Base-by-base conservation (phyloP, 2,113 vertebrate species). In the Taurulus bubalis region DNA sequence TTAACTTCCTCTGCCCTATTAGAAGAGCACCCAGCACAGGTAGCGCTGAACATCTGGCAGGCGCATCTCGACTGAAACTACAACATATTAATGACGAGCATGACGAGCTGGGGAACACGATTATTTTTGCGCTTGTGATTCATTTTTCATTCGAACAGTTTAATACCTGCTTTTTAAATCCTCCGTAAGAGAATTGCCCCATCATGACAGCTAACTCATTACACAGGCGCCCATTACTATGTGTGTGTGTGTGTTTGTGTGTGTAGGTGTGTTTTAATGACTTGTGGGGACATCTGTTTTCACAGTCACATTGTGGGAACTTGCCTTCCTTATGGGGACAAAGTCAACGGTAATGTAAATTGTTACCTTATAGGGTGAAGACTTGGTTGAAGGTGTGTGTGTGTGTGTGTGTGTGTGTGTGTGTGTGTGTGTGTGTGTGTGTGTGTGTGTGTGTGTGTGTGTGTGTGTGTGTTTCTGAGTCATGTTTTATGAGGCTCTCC, bases 11-110 rank as follows among this genome's bases (percentile, higher is more conserved):
- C 60, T 36, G n/a, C 16, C 63, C 81, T 58, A 45, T 84, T 79
- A 77, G 18, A 30, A 58, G 73, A 87, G 51, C 62, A 71, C 14
- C 15, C 7, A 34, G 76, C 63, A 26, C 68, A 82, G 77, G 83
- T 79, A 73, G 32, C 0, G 22, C 56, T 9, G 56, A 90, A 83
- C 87, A 89, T 84, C 87, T 90, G 80, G 59, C 76, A 45, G 9
- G 24, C 40, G 68, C 77, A 65, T 77, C 72, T 63, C 58, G 69
- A 72, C 72, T 28, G 26, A 26, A 74, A 60, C 63, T 80, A 71
- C 80, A 84, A 85, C 75, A 77, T 87, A 89, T 86, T 86, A 83
- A 90, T 85, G 88, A 64, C 12, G 8, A 85, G 85, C 79, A 55
- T 71, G 83, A 82, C 42, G 22, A 81, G 78, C 60, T 83, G 42